Evolutionary conservation across 2,113 vertebrate species (phyloP).

Genomic region (Phycodurus eques): DNA sequence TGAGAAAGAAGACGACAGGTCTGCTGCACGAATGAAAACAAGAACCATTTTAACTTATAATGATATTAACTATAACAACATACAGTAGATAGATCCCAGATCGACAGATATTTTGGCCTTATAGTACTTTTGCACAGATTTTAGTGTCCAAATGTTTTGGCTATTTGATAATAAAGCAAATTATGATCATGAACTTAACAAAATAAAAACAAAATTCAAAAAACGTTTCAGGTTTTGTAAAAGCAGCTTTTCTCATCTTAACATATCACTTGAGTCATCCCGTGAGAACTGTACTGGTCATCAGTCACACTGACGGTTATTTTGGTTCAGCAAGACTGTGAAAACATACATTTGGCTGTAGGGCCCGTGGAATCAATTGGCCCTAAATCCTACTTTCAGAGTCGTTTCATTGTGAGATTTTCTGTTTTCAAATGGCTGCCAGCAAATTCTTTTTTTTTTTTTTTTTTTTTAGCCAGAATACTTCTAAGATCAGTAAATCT

Average conservation of each 20-base stretch:
- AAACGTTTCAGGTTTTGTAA: not conserved
- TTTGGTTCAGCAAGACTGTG: not conserved
- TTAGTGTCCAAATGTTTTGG: not conserved
- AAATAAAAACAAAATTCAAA: not conserved
- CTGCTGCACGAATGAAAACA: not conserved
- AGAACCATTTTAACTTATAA: not conserved
- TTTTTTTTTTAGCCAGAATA: not conserved
- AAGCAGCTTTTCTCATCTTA: not conserved
- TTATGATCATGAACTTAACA: not conserved
- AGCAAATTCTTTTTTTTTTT: not conserved
- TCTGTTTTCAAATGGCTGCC: conserved; percentile 4
- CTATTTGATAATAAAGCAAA: not conserved
- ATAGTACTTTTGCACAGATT: not conserved
- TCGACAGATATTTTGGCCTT: not conserved
- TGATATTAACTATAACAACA: not conserved
- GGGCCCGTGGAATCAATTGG: not conserved
- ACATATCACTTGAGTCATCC: not conserved
- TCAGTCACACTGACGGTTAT: not conserved
- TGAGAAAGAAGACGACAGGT: conserved; percentile 5
- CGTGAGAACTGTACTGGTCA: not conserved
- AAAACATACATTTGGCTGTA: not conserved
- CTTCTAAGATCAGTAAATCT: conserved; percentile 11
- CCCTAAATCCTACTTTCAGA: not conserved
- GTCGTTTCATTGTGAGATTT: not conserved
- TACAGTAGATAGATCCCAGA: not conserved